Percentiles rank a stretch among this genome's conserved stretches.
Conservation (phyloP, 2,113 vertebrate species). For the Corythornis vintsioides region DNA sequence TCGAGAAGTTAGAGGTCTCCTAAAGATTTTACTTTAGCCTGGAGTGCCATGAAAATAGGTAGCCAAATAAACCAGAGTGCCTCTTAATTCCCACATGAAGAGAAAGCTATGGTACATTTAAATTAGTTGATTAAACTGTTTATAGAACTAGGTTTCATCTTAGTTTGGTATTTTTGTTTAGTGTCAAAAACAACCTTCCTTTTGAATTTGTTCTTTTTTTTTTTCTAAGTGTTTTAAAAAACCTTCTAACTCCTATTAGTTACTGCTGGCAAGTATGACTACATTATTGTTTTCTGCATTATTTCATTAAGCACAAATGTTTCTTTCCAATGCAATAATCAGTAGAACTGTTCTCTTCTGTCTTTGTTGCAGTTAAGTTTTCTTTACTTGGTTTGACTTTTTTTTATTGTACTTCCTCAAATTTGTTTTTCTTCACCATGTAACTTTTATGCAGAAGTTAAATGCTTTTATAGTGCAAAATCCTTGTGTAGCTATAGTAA, state of each 20-base stretch:
- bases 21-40: background rate
- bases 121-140: background rate
- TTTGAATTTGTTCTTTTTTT: background rate
- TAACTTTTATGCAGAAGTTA: background rate
- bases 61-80: background rate
- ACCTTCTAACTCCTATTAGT: background rate
- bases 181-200: background rate
- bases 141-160: background rate
- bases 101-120: background rate
- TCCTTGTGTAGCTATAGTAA: background rate
- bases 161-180: background rate
- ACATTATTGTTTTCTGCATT: background rate
- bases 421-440: background rate
- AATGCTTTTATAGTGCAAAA: background rate
- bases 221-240: background rate
- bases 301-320: background rate
- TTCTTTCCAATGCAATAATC: background rate
- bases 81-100: background rate
- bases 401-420: background rate
- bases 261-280: background rate
- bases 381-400: background rate
- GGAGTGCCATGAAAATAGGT: background rate
- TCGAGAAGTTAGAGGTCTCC: background rate
- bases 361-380: background rate
- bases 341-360: background rate